Base-by-base conservation (phyloP, 2,888 invertebrate genomes). In the Ernsta delagoae region DNA sequence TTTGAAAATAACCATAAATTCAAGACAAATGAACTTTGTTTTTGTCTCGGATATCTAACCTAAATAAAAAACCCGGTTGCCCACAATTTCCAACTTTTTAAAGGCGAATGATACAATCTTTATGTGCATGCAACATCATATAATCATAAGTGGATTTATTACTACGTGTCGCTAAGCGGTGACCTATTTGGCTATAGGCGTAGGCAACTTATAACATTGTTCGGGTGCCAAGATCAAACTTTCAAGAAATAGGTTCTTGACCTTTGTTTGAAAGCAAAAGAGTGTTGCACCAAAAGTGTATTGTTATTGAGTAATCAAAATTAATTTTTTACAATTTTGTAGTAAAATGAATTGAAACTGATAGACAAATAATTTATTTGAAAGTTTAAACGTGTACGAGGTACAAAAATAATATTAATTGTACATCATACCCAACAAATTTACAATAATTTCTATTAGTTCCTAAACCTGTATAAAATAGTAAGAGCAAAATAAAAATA, bases 161-260 rank as follows among this genome's bases (percentile, higher is more conserved):
- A 12, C 41, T 43, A 43, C n/a, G n/a, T n/a, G 41, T 67, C 36
- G 43, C 41, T 31, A 56, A 63, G 39, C 24, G 39, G 54, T 67
- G 60, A 67, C 67, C 67, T 61, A 67, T 67, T 67, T 67, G 67
- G 67, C 67, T 54, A 16, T 67, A 60, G 9, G 11, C 54, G 41
- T 61, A 60, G 9, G 34, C 45, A 41, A 56, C 53, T 16, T 43
- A 45, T 45, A 45, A 45, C 16, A 60, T 36, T 53, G 53, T 3
- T 45, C 16, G 41, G 67, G 6, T 61, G 67, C 67, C 67, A 67
- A 67, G 34, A 56, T 36, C 34, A 36, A 56, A 36, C n/a, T 56
- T 6, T 36, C 56, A 56, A 53, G 50, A 50, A 24, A 11, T 54
- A 7, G 54, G 31, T 31, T 31, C 31, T 54, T 54, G 54, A 54